Conservation (phyloP, 2,797 vertebrate species). For the Tiaroga cobitis region DNA sequence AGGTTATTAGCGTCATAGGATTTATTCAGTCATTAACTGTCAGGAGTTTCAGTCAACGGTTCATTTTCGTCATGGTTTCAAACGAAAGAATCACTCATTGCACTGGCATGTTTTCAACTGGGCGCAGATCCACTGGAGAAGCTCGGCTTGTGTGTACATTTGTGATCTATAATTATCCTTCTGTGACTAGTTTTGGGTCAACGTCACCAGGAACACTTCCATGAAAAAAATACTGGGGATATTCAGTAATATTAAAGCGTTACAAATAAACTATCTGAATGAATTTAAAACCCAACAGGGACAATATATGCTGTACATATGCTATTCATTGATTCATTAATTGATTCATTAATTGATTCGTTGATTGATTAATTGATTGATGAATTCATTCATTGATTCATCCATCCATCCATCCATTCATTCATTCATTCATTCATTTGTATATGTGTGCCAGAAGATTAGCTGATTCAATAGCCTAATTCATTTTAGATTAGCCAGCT, state of each 20-base stretch:
- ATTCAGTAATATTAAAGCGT: not conserved
- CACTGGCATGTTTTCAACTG: slow-evolving; percentile 14
- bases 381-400: no score
- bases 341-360: no score
- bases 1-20: slow-evolving; percentile 11
- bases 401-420: no score
- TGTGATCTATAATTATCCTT: not conserved
- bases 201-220: not conserved
- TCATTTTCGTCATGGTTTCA: slow-evolving; percentile 8
- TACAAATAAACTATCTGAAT: not conserved
- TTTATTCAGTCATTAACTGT: slow-evolving; percentile 34
- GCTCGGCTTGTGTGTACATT: not conserved
- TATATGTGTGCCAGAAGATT: not conserved
- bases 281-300: not conserved
- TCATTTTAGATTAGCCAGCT: not conserved
- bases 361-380: rapidly evolving
- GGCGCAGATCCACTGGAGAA: not conserved
- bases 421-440: not conserved
- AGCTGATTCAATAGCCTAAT: not conserved
- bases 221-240: not conserved
- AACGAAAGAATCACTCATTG: not conserved
- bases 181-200: not conserved
- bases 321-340: no score
- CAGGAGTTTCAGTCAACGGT: not conserved
- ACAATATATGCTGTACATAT: not conserved